Conservation (phyloP, 2,888 invertebrate genomes). For the Therioaphis trifolii region DNA sequence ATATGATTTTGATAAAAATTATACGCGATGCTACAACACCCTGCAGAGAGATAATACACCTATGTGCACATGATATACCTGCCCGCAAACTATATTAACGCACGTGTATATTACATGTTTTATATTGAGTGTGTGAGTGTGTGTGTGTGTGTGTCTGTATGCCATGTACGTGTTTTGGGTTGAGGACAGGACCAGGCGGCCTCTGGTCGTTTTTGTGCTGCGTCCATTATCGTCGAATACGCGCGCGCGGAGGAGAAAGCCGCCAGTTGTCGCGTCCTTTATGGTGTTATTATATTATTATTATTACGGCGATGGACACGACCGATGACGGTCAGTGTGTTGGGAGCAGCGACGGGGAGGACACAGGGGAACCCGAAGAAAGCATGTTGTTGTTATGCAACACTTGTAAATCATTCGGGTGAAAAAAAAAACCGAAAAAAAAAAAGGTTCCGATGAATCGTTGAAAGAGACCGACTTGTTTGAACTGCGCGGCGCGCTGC, state of each 20-base stretch:
- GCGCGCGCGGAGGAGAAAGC: constrained; percentile 29
- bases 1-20: too few relatives aligned
- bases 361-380: constrained; percentile 21
- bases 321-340: neutral
- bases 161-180: neutral
- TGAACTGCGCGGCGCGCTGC: constrained; percentile 56
- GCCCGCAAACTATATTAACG: too few relatives aligned
- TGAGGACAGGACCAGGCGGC: neutral
- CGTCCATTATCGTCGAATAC: neutral
- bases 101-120: too few relatives aligned
- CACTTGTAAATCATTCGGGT: constrained; percentile 58
- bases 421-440: constrained; percentile 4
- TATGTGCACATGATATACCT: too few relatives aligned
- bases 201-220: constrained; percentile 15
- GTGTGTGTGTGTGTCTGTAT: neutral
- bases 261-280: neutral
- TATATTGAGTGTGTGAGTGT: too few relatives aligned
- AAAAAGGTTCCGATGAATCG: constrained; percentile 56
- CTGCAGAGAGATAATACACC: too few relatives aligned
- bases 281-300: neutral
- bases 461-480: constrained; percentile 62
- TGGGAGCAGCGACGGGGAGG: neutral
- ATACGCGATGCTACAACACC: too few relatives aligned
- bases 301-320: constrained; percentile 4
- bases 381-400: constrained; percentile 47